phyloP scores from a whole-genome alignment of 1,140 invertebrate species.

The Prorops nasuta region DNA sequence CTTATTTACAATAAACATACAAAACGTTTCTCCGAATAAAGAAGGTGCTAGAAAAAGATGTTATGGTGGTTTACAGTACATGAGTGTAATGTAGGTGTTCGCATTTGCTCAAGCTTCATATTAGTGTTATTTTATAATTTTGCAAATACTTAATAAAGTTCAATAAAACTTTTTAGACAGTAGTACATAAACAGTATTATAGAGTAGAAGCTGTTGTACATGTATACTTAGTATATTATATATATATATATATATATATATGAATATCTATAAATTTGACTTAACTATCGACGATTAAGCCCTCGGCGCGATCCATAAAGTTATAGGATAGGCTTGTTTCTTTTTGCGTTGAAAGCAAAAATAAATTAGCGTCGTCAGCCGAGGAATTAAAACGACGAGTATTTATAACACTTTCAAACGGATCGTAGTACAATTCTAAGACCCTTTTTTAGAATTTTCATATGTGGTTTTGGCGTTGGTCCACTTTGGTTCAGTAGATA shows the following conservation, averaged over 20 bases:
- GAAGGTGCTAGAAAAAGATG: too few species aligned
- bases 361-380: constrained; percentile 9
- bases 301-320: background rate
- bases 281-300: constrained; percentile 11
- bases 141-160: too few species aligned
- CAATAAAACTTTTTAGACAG: too few species aligned
- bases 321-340: too few species aligned
- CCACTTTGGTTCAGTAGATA: constrained; percentile 30
- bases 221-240: constrained; percentile 23
- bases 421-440: constrained; percentile 26
- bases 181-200: constrained; percentile 23
- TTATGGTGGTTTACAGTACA: too few species aligned
- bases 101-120: too few species aligned
- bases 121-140: too few species aligned
- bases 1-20: too few species aligned
- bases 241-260: constrained; percentile 2
- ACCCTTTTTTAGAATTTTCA: constrained; percentile 32
- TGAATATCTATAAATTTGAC: constrained; percentile 16
- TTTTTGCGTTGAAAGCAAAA: background rate
- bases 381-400: constrained; percentile 23
- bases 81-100: too few species aligned
- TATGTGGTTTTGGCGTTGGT: constrained; percentile 33
- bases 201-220: constrained; percentile 23
- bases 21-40: too few species aligned
- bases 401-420: constrained; percentile 34